Conservation (phyloP, 2,797 vertebrate species). For the Bufotes viridis region DNA sequence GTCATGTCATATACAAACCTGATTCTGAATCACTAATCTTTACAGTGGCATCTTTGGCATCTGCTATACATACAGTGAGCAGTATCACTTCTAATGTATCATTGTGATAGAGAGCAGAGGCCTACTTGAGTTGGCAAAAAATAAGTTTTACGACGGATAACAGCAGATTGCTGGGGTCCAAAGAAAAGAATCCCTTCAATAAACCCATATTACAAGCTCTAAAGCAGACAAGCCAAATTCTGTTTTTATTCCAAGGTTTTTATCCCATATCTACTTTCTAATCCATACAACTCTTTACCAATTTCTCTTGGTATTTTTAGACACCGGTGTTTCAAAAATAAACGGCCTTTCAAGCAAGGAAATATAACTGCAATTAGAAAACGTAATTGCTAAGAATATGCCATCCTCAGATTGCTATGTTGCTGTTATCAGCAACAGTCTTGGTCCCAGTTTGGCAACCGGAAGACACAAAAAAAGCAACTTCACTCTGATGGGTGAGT, state of each 20-base stretch:
- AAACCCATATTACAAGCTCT: no score
- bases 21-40: background rate
- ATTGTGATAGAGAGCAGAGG: background rate
- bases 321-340: background rate
- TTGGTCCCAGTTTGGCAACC: conserved; percentile 10
- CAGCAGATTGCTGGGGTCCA: no score
- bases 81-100: background rate
- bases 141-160: no score
- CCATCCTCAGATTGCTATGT: background rate
- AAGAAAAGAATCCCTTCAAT: no score
- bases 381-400: background rate
- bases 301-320: conserved; percentile 10
- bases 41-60: background rate
- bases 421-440: conserved; percentile 19
- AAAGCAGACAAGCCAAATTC: no score
- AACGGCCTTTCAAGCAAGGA: conserved; percentile 1
- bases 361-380: background rate
- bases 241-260: no score
- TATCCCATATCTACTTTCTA: no score
- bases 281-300: background rate
- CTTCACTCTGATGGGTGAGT: conserved; percentile 25
- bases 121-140: no score
- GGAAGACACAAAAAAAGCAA: conserved; percentile 14
- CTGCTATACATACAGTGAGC: background rate
- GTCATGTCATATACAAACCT: background rate